Base-by-base conservation (phyloP, 2,797 vertebrate species). In the Sebastes cheni region DNA sequence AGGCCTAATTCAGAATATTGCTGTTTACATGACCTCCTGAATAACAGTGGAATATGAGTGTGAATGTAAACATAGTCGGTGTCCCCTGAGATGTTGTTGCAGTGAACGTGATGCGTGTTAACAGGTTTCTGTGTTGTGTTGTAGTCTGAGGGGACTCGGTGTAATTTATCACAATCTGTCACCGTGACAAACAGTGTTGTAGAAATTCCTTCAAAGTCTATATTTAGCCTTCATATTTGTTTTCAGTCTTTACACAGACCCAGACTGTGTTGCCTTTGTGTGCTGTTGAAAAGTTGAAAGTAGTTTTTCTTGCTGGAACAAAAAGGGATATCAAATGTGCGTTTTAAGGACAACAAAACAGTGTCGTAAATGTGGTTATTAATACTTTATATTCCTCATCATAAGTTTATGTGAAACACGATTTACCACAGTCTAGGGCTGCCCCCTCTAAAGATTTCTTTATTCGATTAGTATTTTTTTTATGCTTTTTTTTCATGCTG, bases 91-190 rank as follows among this genome's bases (percentile, higher is more conserved):
- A 80, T 81, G 79, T 69, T 76, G 65, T 46, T 65, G 32, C 61
- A 64, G 60, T 79, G 20, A 75, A 81, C 73, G 72, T 72, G 59
- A 71, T 67, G 22, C 2, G 73, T 85, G 86, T 73, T 61, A 76
- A 79, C 77, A 67, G 75, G 62, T 79, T 75, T 74, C 42, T 46
- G 22, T 72, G 55, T 74, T 59, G 54, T 42, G 34, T 50, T 67
- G 64, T 66, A 23, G 39, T 82, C 7, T 46, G 16, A 6, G 46
- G 20, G 36, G 67, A 27, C 54, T 12, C 23, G 0, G 22, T 67
- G 39, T 72, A 79, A 83, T 84, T 80, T 72, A 88, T 81, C 42
- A 46, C 75, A 46, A 23, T 10, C 18, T 81, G 60, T 72, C 77
- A 65, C 42, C 3, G 6, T 80, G 74, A 52, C 72, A 46, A 65